Percentiles rank a stretch among this genome's conserved stretches.
These are phyloP conservation scores for Bathynomus jamesi DNA, from an alignment of 1,140 invertebrate species.

Conservation along the genomic window DNA sequence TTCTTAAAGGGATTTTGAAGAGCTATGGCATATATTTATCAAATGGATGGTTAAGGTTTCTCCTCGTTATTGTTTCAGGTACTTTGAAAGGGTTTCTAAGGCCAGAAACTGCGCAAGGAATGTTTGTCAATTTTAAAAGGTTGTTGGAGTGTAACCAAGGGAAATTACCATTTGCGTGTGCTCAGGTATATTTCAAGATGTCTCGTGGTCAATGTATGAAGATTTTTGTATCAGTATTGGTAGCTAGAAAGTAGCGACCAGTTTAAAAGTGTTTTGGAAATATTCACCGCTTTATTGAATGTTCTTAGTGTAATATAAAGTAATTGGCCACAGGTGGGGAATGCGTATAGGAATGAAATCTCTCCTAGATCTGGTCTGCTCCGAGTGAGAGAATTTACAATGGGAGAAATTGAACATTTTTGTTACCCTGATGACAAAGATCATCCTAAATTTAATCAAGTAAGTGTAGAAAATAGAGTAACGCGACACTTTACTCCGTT, in stretches of 20 bases:
- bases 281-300: too few species aligned
- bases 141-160: conserved; percentile 96
- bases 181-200: conserved; percentile 48
- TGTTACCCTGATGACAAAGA: conserved; percentile 82
- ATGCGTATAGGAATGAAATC: conserved; percentile 98
- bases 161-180: conserved; percentile 91
- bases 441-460: conserved; percentile 77
- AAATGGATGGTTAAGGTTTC: too few species aligned
- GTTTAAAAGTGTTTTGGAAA: too few species aligned
- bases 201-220: too few species aligned
- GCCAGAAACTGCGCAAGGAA: conserved; percentile 98
- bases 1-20: too few species aligned
- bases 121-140: conserved; percentile 98
- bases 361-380: conserved; percentile 96
- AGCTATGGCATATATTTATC: too few species aligned
- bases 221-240: background rate
- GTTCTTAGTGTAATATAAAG: too few species aligned
- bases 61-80: conserved; percentile 16
- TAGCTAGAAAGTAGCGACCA: too few species aligned
- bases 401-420: conserved; percentile 99
- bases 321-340: conserved; percentile 68
- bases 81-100: conserved; percentile 62
- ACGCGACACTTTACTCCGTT: conserved; percentile 72
- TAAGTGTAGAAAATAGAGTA: conserved; percentile 14
- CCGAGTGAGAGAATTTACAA: conserved; percentile 92